phyloP scores from a whole-genome alignment of 64 coral and sea anemone species.

The Hydrozoanthus tunicans region DNA sequence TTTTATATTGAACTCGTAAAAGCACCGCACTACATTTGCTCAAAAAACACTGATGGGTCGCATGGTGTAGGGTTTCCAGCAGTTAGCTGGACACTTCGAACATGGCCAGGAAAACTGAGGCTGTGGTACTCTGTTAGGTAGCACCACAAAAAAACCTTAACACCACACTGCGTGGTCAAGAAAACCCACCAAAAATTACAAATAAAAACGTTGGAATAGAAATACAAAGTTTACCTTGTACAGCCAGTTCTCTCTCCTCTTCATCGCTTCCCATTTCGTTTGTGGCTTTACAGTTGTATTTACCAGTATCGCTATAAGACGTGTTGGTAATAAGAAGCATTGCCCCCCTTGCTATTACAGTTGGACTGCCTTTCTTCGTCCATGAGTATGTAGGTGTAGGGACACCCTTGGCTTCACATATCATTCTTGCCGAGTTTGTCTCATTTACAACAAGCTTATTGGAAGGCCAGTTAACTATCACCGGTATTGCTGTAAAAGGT shows the following conservation, averaged over 20 bases:
- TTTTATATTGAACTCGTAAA: too few species aligned
- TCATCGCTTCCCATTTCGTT: conserved; percentile 60
- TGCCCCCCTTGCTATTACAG: conserved; percentile 38
- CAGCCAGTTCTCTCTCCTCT: conserved; percentile 31
- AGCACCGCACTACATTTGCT: too few species aligned
- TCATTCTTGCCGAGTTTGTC: conserved; percentile 35
- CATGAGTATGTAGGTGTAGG: conserved; percentile 66
- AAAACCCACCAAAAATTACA: background rate
- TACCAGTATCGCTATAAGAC: conserved; percentile 61
- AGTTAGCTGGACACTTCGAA: too few species aligned
- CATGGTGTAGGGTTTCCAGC: too few species aligned
- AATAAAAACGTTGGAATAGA: background rate
- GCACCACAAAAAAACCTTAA: too few species aligned
- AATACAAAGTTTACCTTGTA: conserved; percentile 67
- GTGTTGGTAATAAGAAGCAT: conserved; percentile 33
- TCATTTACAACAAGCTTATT: conserved; percentile 54
- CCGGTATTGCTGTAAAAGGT: conserved; percentile 52
- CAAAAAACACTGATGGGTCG: too few species aligned
- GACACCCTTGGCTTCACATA: conserved; percentile 71
- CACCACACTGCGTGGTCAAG: too few species aligned
- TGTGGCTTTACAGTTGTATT: conserved; percentile 58
- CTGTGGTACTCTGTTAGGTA: too few species aligned
- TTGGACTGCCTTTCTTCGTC: conserved; percentile 26
- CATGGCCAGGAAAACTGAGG: too few species aligned
- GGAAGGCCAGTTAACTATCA: conserved; percentile 31